Percentiles rank a stretch among this genome's conserved stretches.
Conservation (phyloP, 37 sponge, comb jelly and placozoan species). For the Aplysina aerophoba region DNA sequence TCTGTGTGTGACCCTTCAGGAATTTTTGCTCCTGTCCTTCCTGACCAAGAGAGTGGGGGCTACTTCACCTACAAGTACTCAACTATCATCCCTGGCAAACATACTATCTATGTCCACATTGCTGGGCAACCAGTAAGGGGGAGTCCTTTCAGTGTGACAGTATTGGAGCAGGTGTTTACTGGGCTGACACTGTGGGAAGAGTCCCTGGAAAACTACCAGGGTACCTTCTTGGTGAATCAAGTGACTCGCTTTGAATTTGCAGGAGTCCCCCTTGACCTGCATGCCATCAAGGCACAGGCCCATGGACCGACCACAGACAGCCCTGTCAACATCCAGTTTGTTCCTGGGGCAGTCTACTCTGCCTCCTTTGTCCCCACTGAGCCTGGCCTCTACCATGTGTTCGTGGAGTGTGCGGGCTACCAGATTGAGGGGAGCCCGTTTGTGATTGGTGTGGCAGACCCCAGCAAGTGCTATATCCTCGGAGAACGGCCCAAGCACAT, state of each 20-base stretch:
- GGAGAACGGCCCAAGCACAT: slow-evolving; percentile 34
- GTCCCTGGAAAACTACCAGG: slow-evolving; percentile 21
- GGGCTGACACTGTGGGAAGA: slow-evolving; percentile 33
- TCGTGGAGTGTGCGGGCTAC: slow-evolving; percentile 73
- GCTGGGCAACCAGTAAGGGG: slow-evolving; percentile 39
- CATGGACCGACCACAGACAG: slow-evolving; percentile 78
- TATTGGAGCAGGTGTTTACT: slow-evolving; percentile 42
- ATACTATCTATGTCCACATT: slow-evolving; percentile 40
- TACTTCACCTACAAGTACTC: slow-evolving; percentile 36
- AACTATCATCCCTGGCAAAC: slow-evolving; percentile 26
- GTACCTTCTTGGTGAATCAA: slow-evolving; percentile 63
- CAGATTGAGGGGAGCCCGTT: slow-evolving; percentile 69
- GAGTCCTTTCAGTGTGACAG: slow-evolving; percentile 59
- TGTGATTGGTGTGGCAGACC: slow-evolving; percentile 45
- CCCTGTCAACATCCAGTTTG: slow-evolving; percentile 44
- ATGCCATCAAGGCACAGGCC: slow-evolving; percentile 46
- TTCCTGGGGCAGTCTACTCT: slow-evolving; percentile 18
- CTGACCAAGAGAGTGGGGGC: background rate
- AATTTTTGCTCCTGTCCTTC: background rate
- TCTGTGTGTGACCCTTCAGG: slow-evolving; percentile 18
- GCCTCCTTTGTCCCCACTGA: slow-evolving; percentile 74
- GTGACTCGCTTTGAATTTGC: slow-evolving; percentile 53
- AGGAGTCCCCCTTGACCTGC: slow-evolving; percentile 47
- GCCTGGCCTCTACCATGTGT: slow-evolving; percentile 74
- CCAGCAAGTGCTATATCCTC: slow-evolving; percentile 40